A percentile compares a stretch with the other conserved stretches of the same genome.
phyloP scores from a whole-genome alignment of 2,113 vertebrate species.

The Carassius auratus region DNA sequence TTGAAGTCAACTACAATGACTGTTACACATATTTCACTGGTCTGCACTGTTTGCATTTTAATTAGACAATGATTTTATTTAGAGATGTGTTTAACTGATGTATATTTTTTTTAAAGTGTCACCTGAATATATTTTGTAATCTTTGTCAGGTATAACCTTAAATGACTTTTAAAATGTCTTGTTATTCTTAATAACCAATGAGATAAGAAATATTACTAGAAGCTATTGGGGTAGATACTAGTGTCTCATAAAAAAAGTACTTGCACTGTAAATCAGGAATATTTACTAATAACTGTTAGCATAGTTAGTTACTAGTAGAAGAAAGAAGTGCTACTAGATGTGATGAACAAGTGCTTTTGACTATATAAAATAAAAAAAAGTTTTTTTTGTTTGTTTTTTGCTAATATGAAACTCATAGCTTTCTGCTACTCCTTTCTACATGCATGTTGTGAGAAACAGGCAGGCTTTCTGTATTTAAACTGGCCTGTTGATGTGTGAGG shows the following conservation, averaged over 20 bases:
- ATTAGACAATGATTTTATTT: no score
- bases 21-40: no score
- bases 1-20: no score
- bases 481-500: slow-evolving; percentile 9
- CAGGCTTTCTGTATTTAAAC: slow-evolving; percentile 29
- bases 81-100: no score
- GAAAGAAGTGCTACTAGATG: neutral
- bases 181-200: no score
- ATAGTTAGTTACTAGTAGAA: neutral
- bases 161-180: no score
- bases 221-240: neutral
- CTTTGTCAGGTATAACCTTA: no score
- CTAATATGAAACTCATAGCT: neutral
- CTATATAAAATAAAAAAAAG: neutral
- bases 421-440: neutral
- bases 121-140: no score
- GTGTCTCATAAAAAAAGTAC: neutral
- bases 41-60: no score
- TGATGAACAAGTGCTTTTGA: neutral
- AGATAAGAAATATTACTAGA: no score
- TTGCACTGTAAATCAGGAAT: neutral
- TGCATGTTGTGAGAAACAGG: neutral
- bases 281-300: neutral
- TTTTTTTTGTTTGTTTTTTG: neutral
- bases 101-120: neutral